A percentile compares a stretch with the other conserved stretches of the same genome.
Evolutionary conservation across 2,797 vertebrate genomes (phyloP).

Genomic region (Lacerta bilineata): DNA sequence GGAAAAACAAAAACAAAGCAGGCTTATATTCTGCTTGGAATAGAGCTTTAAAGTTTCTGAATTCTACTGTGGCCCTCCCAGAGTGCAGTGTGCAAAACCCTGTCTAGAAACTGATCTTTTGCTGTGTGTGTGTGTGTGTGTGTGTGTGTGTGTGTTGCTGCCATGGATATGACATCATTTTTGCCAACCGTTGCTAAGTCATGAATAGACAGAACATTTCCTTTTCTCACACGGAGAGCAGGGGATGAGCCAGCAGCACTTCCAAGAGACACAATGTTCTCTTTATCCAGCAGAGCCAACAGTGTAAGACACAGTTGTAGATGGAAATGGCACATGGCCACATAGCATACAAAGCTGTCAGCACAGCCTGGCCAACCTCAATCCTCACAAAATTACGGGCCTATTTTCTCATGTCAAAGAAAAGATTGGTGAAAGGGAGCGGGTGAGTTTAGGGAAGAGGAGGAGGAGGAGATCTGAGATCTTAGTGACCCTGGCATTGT

Average conservation of each 20-base stretch:
- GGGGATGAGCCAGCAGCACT: conserved; percentile 58
- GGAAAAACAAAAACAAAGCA: conserved; percentile 45
- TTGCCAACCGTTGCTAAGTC: conserved; percentile 70
- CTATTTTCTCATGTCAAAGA: conserved; percentile 68
- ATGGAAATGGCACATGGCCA: conserved; percentile 69
- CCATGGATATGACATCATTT: conserved; percentile 76
- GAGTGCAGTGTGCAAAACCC: conserved; percentile 30
- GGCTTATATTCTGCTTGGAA: conserved; percentile 44
- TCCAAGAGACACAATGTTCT: conserved; percentile 69
- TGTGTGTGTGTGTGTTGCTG: conserved; percentile 49
- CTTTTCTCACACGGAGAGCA: conserved; percentile 64
- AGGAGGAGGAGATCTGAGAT: not conserved
- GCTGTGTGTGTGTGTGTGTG: too few relatives aligned
- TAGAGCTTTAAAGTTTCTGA: conserved; percentile 28
- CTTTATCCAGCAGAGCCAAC: conserved; percentile 61
- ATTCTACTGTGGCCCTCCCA: conserved; percentile 59
- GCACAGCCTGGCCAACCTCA: conserved; percentile 7
- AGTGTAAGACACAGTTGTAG: conserved; percentile 40
- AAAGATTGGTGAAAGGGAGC: conserved; percentile 40
- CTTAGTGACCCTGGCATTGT: not conserved
- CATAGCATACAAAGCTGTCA: conserved; percentile 49
- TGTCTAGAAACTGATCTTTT: conserved; percentile 44
- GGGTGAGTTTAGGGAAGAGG: not conserved
- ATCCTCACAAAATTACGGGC: conserved; percentile 56
- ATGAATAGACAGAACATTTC: conserved; percentile 65